Base-by-base conservation (phyloP, 2,888 invertebrate species). In the Apoderus coryli region DNA sequence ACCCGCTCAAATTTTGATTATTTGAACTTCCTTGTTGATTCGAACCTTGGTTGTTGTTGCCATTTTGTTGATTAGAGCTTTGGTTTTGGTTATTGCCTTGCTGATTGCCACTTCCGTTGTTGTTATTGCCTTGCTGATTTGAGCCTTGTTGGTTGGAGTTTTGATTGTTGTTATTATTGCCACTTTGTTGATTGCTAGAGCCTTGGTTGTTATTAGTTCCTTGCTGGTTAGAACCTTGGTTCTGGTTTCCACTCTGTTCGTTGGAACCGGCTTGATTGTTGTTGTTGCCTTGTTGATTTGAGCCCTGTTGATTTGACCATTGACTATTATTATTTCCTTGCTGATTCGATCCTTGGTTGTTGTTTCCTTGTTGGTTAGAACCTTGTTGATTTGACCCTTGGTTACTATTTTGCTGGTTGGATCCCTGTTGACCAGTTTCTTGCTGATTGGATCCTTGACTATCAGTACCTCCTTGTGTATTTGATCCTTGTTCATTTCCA, bases 41-140 rank as follows among this genome's bases (percentile, higher is more conserved):
- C 27, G 54, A 50, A 10, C 62, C 64, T 50, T 67, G 67, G 35
- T 42, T 31, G 27, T 27, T 39, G 25, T 23, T 27, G 11, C 23
- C 10, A 16, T 25, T 29, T 22, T 22, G 29, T 32, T 25, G 41
- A 7, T 19, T 32, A 2, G 22, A 14, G 2, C 34, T 29, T 34
- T 7, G n/a, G 10, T 13, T 25, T 10, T 13, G 14, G 29, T n/a
- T n/a, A n/a, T n/a, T n/a, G n/a, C n/a, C n/a, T n/a, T 19, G 13
- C 22, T 28, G 28, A 16, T 23, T 23, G 23, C 23, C 23, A 2
- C 16, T 11, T 10, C 31, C 25, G 27, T 32, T 27, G 10, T 26
- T 42, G 33, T 37, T 13, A 42, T 34, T 1, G 25, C 39, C 3
- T 36, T 41, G 5, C 44, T 35, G n/a, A 30, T 36, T 4, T 34